Conservation (phyloP, 2,888 invertebrate genomes). For the Germaria angustata region DNA sequence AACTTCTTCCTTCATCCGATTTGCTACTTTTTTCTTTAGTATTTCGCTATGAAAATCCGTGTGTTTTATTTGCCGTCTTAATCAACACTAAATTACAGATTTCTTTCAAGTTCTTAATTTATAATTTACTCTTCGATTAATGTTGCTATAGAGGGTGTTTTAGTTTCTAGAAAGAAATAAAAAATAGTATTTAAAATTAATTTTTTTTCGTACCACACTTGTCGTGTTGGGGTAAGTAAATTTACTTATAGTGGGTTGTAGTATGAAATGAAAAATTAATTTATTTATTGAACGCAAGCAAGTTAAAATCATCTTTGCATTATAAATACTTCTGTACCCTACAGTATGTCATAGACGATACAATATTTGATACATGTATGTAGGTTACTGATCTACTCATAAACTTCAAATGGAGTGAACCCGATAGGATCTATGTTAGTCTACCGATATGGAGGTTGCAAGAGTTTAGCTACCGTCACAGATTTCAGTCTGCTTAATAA, state of each 20-base stretch:
- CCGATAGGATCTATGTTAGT: no score
- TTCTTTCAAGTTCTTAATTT: conserved; percentile 54
- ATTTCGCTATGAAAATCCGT: not conserved
- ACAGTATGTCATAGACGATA: not conserved
- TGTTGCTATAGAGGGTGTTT: conserved; percentile 35
- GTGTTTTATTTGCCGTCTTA: conserved; percentile 42
- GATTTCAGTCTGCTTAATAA: no score
- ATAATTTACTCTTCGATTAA: conserved; percentile 36
- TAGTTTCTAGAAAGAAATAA: not conserved
- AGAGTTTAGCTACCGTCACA: no score
- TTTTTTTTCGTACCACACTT: conserved; percentile 21
- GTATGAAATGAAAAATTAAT: conserved; percentile 6
- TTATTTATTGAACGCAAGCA: not conserved
- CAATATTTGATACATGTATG: no score
- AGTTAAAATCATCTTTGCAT: conserved; percentile 22
- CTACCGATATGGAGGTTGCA: no score
- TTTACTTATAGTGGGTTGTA: conserved; percentile 17
- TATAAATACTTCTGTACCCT: not conserved
- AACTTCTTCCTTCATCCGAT: not conserved
- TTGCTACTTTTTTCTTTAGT: not conserved
- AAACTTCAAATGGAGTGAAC: no score
- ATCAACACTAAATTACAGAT: conserved; percentile 47
- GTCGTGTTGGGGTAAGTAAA: conserved; percentile 2
- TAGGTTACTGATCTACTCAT: no score
- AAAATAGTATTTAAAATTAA: not conserved